phyloP scores from a whole-genome alignment of 2,797 vertebrate genomes.

The Coregonus ussuriensis region DNA sequence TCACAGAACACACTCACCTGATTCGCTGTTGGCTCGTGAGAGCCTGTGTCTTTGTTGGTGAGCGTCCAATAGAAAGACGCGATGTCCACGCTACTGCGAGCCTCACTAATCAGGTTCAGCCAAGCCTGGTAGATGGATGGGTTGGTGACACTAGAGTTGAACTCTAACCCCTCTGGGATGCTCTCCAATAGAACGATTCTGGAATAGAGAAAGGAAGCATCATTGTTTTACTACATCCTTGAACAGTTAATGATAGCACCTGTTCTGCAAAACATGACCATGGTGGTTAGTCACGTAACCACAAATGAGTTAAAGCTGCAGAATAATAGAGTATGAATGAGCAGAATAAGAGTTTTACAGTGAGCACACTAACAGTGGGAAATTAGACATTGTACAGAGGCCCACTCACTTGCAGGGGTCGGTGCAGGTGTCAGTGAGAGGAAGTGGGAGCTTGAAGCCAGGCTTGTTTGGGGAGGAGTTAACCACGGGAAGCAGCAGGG shows the following conservation, averaged over 20 bases:
- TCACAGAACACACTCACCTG: conserved; percentile 62
- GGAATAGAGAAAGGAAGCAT: background rate
- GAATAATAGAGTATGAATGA: background rate
- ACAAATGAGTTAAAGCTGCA: conserved; percentile 10
- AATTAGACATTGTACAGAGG: background rate
- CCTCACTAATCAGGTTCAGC: conserved; percentile 74
- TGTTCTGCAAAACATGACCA: background rate
- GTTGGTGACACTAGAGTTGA: conserved; percentile 71
- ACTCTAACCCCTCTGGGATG: conserved; percentile 85
- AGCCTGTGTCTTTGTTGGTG: conserved; percentile 83
- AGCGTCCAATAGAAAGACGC: conserved; percentile 95
- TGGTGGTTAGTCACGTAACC: background rate
- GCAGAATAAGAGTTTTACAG: background rate
- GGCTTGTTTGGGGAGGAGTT: background rate
- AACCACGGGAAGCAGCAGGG: conserved; percentile 54
- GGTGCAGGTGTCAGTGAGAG: conserved; percentile 59
- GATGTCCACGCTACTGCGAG: conserved; percentile 82
- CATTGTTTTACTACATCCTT: background rate
- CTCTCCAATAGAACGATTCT: conserved; percentile 88
- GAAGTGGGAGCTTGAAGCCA: conserved; percentile 32
- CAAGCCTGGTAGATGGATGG: conserved; percentile 83
- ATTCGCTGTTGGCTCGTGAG: conserved; percentile 78
- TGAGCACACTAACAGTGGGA: background rate
- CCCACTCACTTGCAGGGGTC: conserved; percentile 83
- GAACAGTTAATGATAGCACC: background rate